A percentile compares a stretch with the other conserved stretches of the same genome.
Conservation (phyloP, 2,113 vertebrate genomes). For the Speoplatyrhinus poulsoni region DNA sequence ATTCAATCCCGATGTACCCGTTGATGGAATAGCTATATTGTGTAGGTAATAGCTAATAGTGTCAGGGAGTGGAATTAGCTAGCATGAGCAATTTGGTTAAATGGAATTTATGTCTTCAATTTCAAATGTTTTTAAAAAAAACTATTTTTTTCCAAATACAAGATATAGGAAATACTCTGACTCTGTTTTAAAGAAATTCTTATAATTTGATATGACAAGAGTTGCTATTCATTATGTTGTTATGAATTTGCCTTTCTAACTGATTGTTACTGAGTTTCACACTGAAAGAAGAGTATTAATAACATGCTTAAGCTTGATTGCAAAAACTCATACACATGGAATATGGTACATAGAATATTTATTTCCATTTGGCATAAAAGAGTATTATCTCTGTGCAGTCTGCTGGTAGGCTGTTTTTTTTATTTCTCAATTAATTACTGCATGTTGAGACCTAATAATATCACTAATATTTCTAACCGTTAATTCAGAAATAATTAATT, state of each 20-base stretch:
- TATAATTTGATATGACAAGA: too few species aligned
- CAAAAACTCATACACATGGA: too few species aligned
- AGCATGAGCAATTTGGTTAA: background rate
- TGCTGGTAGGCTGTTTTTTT: constrained; percentile 19
- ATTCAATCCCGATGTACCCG: constrained; percentile 1
- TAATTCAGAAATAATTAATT: constrained; percentile 3
- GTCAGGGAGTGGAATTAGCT: constrained; percentile 8
- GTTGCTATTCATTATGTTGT: too few species aligned
- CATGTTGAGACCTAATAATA: constrained; percentile 4
- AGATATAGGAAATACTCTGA: too few species aligned
- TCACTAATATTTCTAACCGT: constrained; percentile 19
- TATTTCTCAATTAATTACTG: background rate
- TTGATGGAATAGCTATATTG: constrained; percentile 7
- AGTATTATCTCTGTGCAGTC: constrained; percentile 21
- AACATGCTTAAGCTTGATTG: too few species aligned
- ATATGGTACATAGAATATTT: too few species aligned
- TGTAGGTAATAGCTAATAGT: background rate
- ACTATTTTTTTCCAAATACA: background rate
- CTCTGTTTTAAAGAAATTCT: too few species aligned
- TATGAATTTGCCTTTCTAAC: too few species aligned
- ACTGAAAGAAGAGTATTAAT: too few species aligned
- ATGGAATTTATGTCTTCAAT: background rate
- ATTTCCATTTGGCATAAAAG: background rate
- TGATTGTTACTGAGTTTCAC: too few species aligned
- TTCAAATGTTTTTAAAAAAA: background rate